Conservation (phyloP, 2,113 vertebrate genomes). For the Protobothrops flavoviridis region DNA sequence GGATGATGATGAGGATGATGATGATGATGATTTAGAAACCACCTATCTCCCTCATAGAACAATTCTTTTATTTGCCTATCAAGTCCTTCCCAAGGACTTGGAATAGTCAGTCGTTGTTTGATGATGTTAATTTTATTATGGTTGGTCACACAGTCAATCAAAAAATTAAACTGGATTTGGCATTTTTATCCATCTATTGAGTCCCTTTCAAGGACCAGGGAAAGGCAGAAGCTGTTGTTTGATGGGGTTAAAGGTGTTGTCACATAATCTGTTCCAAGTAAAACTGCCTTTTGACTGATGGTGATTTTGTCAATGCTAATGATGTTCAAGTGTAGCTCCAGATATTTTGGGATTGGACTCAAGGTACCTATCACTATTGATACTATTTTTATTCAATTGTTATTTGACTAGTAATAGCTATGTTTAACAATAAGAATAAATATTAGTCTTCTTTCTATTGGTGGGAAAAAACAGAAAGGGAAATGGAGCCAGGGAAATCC, state of each 20-base stretch:
- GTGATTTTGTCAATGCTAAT: not conserved
- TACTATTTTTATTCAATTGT: not conserved
- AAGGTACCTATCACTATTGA: not conserved
- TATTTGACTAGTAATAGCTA: not conserved
- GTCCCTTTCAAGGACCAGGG: not conserved
- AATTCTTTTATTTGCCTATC: no score
- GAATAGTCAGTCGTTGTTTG: no score
- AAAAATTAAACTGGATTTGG: not conserved
- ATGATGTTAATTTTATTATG: not conserved
- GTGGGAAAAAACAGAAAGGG: not conserved
- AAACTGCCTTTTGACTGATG: not conserved
- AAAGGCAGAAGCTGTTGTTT: not conserved
- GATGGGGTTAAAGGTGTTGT: not conserved
- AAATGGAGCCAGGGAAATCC: not conserved
- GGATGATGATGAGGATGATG: no score
- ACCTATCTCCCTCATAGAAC: no score
- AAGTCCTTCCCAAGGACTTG: no score
- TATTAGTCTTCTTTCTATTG: not conserved
- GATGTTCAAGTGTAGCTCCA: not conserved
- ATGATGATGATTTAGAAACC: no score
- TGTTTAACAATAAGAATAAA: not conserved
- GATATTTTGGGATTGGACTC: not conserved
- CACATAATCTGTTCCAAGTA: not conserved
- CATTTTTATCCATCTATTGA: not conserved
- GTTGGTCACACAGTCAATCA: not conserved